Evolutionary conservation across 2,113 vertebrate species (phyloP), one percentile per base, ranked within the genome.

Genomic region (Caranx melampygus): DNA sequence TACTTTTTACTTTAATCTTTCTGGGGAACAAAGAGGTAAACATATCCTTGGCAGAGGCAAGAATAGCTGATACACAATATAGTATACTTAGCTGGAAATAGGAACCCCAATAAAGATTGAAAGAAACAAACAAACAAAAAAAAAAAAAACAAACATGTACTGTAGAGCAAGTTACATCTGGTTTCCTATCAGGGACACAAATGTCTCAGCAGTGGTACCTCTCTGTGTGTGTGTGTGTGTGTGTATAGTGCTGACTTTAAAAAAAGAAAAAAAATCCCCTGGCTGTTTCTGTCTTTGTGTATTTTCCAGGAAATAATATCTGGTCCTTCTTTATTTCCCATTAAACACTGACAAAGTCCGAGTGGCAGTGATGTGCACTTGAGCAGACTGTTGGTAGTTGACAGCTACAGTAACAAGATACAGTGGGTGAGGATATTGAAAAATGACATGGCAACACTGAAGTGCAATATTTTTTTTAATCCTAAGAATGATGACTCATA

Each of bases 401-500:
- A 59, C 59, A 8, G 37, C 65, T n/a, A 14, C 20, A 6, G 33
- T 52, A 45, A 63, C 52, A 11, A 64, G 31, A 42, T 45, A 63
- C 60, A 71, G 21, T 45, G 63, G 14, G 44, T 20, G 59, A 70
- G 15, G 76, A 45, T 13, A 18, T 20, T 61, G 54, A 59, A 61
- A 40, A n/a, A 65, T 37, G 44, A 54, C 57, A 69, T 35, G 62
- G 58, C 13, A 34, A 74, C 35, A 12, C 37, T 62, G 4, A 77
- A 72, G 52, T 35, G 52, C 73, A 64, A 82, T 67, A 60, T 80
- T 71, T 68, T n/a, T 71, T 61, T 70, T 61, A 72, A 78, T 72
- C 73, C 60, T 37, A 13, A 33, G 40, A 84, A 47, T 47, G 49
- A 81, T 74, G 76, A 84, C 52, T 88, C 64, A 77, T 76, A 49